Conservation (phyloP, 2,797 vertebrate genomes). For the Percopsis omiscomaycus region DNA sequence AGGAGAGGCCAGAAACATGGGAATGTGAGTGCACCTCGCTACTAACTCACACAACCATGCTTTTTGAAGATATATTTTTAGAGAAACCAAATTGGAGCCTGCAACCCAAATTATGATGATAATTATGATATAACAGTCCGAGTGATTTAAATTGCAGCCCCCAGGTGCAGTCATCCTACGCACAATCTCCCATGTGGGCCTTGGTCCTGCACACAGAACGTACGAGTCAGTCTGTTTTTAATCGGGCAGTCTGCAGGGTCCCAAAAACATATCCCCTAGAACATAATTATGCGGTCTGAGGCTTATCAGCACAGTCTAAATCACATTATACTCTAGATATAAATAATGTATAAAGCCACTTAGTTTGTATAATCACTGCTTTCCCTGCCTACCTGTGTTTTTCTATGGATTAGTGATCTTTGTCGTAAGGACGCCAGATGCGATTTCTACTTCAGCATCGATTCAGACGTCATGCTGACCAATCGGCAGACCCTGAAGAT, state of each 20-base stretch:
- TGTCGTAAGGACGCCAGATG: conserved; percentile 88
- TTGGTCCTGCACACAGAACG: conserved; percentile 15
- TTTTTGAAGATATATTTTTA: too few relatives aligned
- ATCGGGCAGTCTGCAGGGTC: conserved; percentile 27
- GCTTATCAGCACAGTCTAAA: conserved; percentile 61
- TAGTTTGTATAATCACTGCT: conserved; percentile 24
- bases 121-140: neutral
- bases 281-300: conserved; percentile 38
- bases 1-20: conserved; percentile 97
- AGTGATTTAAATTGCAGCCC: conserved; percentile 1
- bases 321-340: conserved; percentile 36
- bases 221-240: conserved; percentile 33
- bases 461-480: conserved; percentile 92
- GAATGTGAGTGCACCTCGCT: conserved; percentile 81
- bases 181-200: neutral
- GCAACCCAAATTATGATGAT: too few relatives aligned
- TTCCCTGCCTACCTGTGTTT: conserved; percentile 31
- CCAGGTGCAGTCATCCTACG: conserved; percentile 5
- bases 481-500: conserved; percentile 90
- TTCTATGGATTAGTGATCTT: conserved; percentile 80
- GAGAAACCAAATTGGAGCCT: too few relatives aligned
- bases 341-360: conserved; percentile 28
- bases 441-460: conserved; percentile 93
- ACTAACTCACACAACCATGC: neutral
- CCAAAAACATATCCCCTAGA: neutral